A percentile compares a stretch with the other conserved stretches of the same genome.
phyloP scores from a whole-genome alignment of 2,888 invertebrate species.

The Sarcophaga rosellei region DNA sequence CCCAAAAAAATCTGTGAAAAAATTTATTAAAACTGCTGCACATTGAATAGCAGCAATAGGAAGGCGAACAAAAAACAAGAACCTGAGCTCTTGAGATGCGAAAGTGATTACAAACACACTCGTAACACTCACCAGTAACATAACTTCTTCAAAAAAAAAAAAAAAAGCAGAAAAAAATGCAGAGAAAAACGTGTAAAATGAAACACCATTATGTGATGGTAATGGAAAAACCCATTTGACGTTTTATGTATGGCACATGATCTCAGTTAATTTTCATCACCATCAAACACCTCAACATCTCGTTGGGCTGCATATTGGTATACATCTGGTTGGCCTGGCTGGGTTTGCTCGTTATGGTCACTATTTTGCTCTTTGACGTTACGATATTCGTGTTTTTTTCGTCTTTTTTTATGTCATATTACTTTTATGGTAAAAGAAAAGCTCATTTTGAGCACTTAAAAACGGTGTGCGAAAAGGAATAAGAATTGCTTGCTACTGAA shows the following conservation, averaged over 20 bases:
- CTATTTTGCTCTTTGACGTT: background rate
- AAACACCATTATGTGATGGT: constrained; percentile 25
- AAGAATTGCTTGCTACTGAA: background rate
- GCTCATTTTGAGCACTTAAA: constrained; percentile 45
- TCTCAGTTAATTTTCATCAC: constrained; percentile 60
- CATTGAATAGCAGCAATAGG: constrained; percentile 4
- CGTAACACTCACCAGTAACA: background rate
- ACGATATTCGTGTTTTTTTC: background rate
- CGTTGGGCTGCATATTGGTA: background rate
- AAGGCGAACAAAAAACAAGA: constrained; percentile 8
- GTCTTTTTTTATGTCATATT: background rate
- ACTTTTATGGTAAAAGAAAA: constrained; percentile 3
- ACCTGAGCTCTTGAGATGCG: constrained; percentile 13
- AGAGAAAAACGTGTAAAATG: background rate
- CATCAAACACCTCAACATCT: constrained; percentile 33
- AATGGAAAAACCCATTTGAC: constrained; percentile 44
- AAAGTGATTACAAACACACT: constrained; percentile 24
- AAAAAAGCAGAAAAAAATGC: background rate
- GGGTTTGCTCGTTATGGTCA: constrained; percentile 29
- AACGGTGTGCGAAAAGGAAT: background rate
- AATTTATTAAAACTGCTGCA: background rate
- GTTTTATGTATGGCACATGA: constrained; percentile 59
- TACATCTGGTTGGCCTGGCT: background rate
- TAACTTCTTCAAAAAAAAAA: background rate
- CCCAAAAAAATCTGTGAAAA: background rate